Conservation (phyloP, 2,113 vertebrate genomes). For the Anolis carolinensis region DNA sequence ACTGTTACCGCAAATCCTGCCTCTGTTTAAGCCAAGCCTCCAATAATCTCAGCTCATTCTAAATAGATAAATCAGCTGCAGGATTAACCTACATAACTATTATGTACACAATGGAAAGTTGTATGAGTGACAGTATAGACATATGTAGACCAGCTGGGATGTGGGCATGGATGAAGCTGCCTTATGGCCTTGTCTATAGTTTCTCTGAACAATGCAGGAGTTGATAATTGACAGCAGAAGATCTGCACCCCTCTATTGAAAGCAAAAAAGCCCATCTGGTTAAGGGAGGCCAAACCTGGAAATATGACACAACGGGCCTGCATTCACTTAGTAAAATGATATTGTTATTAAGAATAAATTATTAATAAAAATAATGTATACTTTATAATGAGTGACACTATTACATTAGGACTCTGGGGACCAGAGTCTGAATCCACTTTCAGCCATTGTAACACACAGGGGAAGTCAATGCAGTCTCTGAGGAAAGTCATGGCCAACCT, state of each 20-base stretch:
- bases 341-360: no score
- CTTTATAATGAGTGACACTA: no score
- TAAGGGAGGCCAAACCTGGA: no score
- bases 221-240: no score
- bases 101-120: not conserved
- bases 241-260: not conserved
- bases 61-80: not conserved
- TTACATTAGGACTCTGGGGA: no score
- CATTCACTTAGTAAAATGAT: no score
- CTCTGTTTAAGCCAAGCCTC: not conserved
- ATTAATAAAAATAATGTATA: no score
- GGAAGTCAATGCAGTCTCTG: no score
- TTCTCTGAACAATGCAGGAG: not conserved
- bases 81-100: constrained; percentile 7
- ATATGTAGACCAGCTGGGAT: not conserved
- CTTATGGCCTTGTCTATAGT: not conserved
- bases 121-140: not conserved
- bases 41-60: not conserved
- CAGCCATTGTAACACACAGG: no score
- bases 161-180: not conserved
- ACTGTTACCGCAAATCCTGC: not conserved
- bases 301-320: no score
- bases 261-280: not conserved
- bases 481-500: no score
- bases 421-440: no score